Conservation (phyloP, 2,888 invertebrate species). For the Microdon myrmicae region DNA sequence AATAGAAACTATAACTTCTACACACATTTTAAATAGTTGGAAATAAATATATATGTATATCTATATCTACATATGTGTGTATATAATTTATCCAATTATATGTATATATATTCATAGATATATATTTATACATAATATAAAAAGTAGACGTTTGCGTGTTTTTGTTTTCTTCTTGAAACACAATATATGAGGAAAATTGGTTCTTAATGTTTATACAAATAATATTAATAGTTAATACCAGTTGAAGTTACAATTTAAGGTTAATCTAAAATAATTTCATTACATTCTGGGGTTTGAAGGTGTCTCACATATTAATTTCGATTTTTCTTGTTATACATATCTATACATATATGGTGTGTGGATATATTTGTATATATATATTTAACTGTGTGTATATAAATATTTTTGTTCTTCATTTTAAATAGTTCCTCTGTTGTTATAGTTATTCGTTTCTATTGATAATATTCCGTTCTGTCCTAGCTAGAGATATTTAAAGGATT, state of each 20-base stretch:
- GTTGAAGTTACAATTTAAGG: conserved; percentile 38
- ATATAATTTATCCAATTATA: background rate
- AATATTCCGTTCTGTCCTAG: conserved; percentile 42
- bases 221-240: conserved; percentile 44
- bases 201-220: conserved; percentile 46
- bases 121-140: conserved; percentile 45
- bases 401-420: conserved; percentile 11
- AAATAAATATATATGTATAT: conserved; percentile 48
- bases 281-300: no score
- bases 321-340: conserved; percentile 14
- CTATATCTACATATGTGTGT: conserved; percentile 25
- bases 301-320: no score
- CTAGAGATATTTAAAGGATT: conserved; percentile 36
- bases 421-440: conserved; percentile 41
- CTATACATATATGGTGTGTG: conserved; percentile 18
- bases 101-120: conserved; percentile 26
- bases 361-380: conserved; percentile 23
- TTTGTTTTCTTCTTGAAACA: conserved; percentile 33
- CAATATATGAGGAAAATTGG: conserved; percentile 43
- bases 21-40: conserved; percentile 39
- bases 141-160: conserved; percentile 26
- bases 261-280: conserved; percentile 38
- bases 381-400: conserved; percentile 20
- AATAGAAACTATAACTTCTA: conserved; percentile 49
- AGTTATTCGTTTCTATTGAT: conserved; percentile 46